These are phyloP conservation scores for Cydia amplana DNA, from an alignment of 1,140 invertebrate species.

Conservation along the genomic window DNA sequence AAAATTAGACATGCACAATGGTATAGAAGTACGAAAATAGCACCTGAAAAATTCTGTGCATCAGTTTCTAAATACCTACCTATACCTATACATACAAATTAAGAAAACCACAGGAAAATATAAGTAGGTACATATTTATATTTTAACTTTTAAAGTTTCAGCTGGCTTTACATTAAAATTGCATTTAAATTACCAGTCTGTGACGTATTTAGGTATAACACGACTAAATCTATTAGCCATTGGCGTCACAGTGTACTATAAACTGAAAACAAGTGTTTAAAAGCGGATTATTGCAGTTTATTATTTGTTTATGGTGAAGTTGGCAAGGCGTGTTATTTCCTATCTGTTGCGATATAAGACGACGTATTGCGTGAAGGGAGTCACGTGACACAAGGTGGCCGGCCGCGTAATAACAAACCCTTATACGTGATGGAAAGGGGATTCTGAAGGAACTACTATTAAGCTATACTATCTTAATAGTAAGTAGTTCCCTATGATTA, in stretches of 20 bases:
- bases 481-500: no score
- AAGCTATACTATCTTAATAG: no score
- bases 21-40: no score
- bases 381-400: conserved; percentile 23
- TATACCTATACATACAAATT: no score
- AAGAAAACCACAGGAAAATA: no score
- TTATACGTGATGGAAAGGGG: neutral
- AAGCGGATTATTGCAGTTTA: neutral
- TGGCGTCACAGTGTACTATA: neutral
- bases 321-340: conserved; percentile 22
- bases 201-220: neutral
- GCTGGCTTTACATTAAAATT: neutral
- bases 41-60: neutral
- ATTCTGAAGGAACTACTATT: neutral
- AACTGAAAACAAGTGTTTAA: neutral
- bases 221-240: neutral
- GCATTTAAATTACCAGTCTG: neutral
- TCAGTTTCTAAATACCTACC: no score
- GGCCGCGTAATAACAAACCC: conserved; percentile 17
- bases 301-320: neutral
- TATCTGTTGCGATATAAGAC: conserved; percentile 3
- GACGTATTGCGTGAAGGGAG: conserved; percentile 30
- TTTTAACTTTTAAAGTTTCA: neutral
- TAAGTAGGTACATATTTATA: neutral
- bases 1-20: neutral